These are phyloP conservation scores for Hirtodrosophila confusa DNA, from an alignment of 2,888 invertebrate genomes.

Conservation along the genomic window DNA sequence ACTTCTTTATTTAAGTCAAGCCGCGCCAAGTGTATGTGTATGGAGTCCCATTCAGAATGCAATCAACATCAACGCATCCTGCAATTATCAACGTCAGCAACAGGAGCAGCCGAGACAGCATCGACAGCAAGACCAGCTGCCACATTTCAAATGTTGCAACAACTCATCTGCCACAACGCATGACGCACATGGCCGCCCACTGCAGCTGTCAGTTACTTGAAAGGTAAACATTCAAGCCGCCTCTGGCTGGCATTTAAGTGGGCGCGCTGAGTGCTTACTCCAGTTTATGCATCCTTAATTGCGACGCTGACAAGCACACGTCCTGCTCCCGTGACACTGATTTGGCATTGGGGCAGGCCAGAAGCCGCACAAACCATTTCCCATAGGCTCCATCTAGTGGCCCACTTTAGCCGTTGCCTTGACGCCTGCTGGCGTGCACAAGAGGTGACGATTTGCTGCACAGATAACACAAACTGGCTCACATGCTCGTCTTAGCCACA, in stretches of 20 bases:
- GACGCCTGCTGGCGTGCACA: slow-evolving; percentile 55
- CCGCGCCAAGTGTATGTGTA: slow-evolving; percentile 55
- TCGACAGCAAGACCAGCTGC: slow-evolving; percentile 38
- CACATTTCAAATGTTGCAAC: slow-evolving; percentile 36
- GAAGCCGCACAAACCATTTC: slow-evolving; percentile 27
- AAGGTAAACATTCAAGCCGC: slow-evolving; percentile 63
- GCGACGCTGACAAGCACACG: slow-evolving; percentile 59
- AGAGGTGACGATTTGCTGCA: slow-evolving; percentile 59
- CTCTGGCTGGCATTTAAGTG: slow-evolving; percentile 36
- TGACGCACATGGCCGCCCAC: background rate
- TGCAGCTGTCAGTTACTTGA: slow-evolving; percentile 22
- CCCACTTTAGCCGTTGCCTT: slow-evolving; percentile 44
- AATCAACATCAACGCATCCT: slow-evolving; percentile 79
- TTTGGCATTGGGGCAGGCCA: slow-evolving; percentile 47
- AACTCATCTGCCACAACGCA: background rate
- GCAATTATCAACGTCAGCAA: slow-evolving; percentile 73
- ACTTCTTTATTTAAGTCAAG: slow-evolving; percentile 78
- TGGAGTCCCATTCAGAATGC: slow-evolving; percentile 65
- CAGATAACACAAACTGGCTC: slow-evolving; percentile 52
- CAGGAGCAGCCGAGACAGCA: slow-evolving; percentile 28
- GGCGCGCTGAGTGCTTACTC: slow-evolving; percentile 71
- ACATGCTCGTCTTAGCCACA: slow-evolving; percentile 4
- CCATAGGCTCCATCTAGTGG: slow-evolving; percentile 31
- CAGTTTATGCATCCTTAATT: slow-evolving; percentile 80
- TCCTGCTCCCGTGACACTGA: slow-evolving; percentile 80